Evolutionary conservation across 1,140 invertebrate genomes (phyloP).

Genomic region (Pristionchus pacificus): DNA sequence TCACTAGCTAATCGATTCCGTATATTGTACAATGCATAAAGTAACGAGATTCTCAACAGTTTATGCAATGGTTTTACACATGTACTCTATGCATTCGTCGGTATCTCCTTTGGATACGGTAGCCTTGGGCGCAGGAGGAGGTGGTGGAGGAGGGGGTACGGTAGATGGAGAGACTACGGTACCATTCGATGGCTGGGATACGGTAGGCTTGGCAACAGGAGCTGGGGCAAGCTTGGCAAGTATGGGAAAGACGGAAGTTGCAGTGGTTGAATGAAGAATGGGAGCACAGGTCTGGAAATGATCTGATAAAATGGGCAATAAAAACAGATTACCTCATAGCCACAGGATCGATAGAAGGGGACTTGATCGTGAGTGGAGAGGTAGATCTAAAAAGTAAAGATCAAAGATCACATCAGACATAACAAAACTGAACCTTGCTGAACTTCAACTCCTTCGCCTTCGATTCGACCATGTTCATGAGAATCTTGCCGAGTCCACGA

Average conservation of each 20-base stretch:
- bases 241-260: not conserved
- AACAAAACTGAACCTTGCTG: too few species aligned
- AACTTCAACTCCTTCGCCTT: not conserved
- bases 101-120: not conserved
- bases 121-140: not conserved
- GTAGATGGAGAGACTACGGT: not conserved
- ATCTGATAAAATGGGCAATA: not conserved
- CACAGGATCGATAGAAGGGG: not conserved
- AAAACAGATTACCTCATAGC: too few species aligned
- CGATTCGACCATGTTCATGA: not conserved
- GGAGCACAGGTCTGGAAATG: not conserved
- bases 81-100: too few species aligned
- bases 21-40: too few species aligned
- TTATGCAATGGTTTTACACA: too few species aligned
- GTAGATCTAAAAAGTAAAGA: not conserved
- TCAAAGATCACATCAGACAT: too few species aligned
- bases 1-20: too few species aligned
- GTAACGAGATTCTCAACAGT: too few species aligned
- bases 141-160: not conserved
- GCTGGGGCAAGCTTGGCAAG: not conserved
- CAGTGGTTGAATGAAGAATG: not conserved
- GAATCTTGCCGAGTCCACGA: not conserved
- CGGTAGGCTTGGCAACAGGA: too few species aligned
- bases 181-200: not conserved
- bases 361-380: not conserved